phyloP scores from a whole-genome alignment of 2,797 vertebrate genomes.

The Muscicapa striata region DNA sequence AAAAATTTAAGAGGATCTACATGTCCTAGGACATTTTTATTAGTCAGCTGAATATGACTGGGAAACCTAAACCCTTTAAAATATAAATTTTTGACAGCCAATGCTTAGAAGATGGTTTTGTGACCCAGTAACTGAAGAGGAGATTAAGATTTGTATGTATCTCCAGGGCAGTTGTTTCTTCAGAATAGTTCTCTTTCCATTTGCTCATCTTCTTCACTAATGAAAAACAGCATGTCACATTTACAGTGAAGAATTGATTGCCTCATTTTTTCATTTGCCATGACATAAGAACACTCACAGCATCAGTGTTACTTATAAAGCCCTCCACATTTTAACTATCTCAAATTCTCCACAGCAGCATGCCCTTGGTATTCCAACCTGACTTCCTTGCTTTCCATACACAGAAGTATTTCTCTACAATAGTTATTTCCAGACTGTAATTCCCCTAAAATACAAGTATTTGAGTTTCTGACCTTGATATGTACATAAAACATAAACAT shows the following conservation, averaged over 20 bases:
- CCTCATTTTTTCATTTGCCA: neutral
- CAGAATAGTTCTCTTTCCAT: neutral
- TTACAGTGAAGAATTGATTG: neutral
- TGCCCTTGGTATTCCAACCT: neutral
- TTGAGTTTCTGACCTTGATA: neutral
- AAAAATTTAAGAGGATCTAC: neutral
- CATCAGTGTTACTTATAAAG: neutral
- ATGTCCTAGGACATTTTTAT: neutral
- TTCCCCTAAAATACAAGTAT: neutral
- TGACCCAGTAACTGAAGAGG: neutral
- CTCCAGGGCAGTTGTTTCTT: neutral
- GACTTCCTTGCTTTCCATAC: neutral
- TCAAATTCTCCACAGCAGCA: neutral
- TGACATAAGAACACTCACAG: neutral
- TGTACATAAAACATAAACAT: neutral
- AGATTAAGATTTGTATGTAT: neutral
- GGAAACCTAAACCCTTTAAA: neutral
- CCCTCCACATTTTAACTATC: neutral
- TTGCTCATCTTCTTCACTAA: neutral
- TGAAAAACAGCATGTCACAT: neutral
- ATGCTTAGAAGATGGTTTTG: neutral
- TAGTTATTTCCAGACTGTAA: neutral
- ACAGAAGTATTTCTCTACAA: neutral
- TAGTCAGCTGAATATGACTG: neutral
- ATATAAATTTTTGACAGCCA: neutral